phyloP scores from a whole-genome alignment of 2,888 invertebrate genomes.

The Acronicta alni region DNA sequence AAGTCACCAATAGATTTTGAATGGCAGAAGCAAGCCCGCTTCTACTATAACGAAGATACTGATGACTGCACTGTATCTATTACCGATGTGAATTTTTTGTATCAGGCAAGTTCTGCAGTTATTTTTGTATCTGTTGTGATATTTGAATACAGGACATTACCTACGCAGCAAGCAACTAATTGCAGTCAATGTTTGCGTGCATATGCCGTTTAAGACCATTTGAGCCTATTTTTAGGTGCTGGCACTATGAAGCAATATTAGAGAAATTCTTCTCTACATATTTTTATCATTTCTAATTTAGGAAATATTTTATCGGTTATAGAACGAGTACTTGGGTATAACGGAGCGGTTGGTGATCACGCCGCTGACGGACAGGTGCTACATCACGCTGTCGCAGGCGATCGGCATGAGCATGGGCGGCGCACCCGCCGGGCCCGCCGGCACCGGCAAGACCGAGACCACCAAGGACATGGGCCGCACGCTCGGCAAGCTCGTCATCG shows the following conservation, averaged over 20 bases:
- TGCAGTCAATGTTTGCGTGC: too few relatives aligned
- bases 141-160: too few relatives aligned
- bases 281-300: too few relatives aligned
- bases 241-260: too few relatives aligned
- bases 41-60: constrained; percentile 94
- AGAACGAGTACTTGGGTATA: constrained; percentile 96
- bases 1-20: constrained; percentile 93
- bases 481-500: constrained; percentile 96
- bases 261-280: too few relatives aligned
- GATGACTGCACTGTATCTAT: constrained; percentile 94
- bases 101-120: constrained; percentile 88
- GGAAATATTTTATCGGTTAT: constrained; percentile 2
- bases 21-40: constrained; percentile 96
- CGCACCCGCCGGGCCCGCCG: constrained; percentile 97
- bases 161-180: too few relatives aligned
- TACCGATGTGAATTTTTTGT: constrained; percentile 95
- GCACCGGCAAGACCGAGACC: constrained; percentile 97
- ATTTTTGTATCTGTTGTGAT: background rate
- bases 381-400: constrained; percentile 96
- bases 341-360: constrained; percentile 96
- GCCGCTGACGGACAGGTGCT: constrained; percentile 97
- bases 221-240: too few relatives aligned
- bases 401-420: constrained; percentile 97
- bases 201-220: too few relatives aligned
- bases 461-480: constrained; percentile 97